Conservation (phyloP, 2,113 vertebrate species). For the Chinchilla lanigera region DNA sequence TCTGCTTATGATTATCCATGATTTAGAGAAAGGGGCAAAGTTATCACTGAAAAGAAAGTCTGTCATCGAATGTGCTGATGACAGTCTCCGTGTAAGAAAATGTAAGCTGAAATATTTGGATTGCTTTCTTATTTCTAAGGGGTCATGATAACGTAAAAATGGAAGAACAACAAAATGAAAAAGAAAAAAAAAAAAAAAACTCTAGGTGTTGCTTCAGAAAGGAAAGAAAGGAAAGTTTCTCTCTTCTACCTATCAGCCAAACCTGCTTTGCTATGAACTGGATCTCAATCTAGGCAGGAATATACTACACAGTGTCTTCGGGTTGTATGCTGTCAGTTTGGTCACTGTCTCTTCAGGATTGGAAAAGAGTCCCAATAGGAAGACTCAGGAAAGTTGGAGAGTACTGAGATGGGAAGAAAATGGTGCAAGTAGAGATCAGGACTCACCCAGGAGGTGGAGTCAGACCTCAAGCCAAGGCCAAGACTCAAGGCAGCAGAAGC, state of each 20-base stretch:
- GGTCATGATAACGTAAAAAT: neutral
- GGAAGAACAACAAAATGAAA: neutral
- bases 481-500: neutral
- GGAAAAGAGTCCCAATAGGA: neutral
- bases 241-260: neutral
- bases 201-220: neutral
- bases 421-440: neutral
- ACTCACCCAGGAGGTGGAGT: neutral
- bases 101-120: neutral
- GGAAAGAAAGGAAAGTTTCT: neutral
- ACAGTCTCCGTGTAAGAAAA: conserved; percentile 25
- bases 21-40: conserved; percentile 57
- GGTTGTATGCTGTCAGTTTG: neutral
- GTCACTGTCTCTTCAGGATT: neutral
- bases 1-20: conserved; percentile 70
- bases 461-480: neutral
- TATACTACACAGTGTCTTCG: neutral
- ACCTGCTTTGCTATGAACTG: neutral
- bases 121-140: conserved; percentile 48
- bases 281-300: neutral
- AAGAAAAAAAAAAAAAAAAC: neutral
- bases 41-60: conserved; percentile 31
- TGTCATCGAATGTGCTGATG: neutral
- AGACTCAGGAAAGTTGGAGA: neutral
- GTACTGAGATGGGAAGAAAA: neutral